phyloP scores from a whole-genome alignment of 2,113 vertebrate genomes.

The Holacanthus passer region DNA sequence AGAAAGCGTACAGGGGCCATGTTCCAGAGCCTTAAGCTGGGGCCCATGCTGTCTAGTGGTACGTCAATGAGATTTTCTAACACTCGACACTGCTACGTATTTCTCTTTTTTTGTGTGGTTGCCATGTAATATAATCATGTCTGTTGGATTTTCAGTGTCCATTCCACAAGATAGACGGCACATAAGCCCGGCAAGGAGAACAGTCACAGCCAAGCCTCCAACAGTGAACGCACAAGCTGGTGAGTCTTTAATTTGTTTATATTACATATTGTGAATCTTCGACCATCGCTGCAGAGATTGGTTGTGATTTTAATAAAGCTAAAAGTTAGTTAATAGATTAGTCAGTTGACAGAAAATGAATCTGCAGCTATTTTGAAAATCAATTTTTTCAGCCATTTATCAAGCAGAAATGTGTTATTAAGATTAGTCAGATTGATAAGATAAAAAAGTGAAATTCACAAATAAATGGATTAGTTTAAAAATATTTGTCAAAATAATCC shows the following conservation, averaged over 20 bases:
- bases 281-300: not conserved
- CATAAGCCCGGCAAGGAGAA: slow-evolving; percentile 67
- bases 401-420: not conserved
- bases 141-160: slow-evolving; percentile 66
- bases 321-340: not conserved
- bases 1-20: slow-evolving; percentile 84
- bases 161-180: slow-evolving; percentile 65
- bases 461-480: too few relatives aligned
- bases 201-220: slow-evolving; percentile 57
- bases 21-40: slow-evolving; percentile 83
- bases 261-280: not conserved
- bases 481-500: too few relatives aligned
- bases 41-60: slow-evolving; percentile 67
- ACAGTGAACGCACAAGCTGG: slow-evolving; percentile 54
- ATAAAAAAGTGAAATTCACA: too few relatives aligned
- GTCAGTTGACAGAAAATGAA: not conserved
- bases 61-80: slow-evolving; percentile 21
- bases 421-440: too few relatives aligned
- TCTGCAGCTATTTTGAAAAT: too few relatives aligned
- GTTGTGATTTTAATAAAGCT: not conserved
- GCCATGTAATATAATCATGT: not conserved
- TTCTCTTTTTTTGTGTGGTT: not conserved
- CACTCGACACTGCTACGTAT: not conserved
- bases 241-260: slow-evolving; percentile 46
- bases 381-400: not conserved